Conservation (phyloP, 1,140 invertebrate genomes). For the Pomacea maculata region DNA sequence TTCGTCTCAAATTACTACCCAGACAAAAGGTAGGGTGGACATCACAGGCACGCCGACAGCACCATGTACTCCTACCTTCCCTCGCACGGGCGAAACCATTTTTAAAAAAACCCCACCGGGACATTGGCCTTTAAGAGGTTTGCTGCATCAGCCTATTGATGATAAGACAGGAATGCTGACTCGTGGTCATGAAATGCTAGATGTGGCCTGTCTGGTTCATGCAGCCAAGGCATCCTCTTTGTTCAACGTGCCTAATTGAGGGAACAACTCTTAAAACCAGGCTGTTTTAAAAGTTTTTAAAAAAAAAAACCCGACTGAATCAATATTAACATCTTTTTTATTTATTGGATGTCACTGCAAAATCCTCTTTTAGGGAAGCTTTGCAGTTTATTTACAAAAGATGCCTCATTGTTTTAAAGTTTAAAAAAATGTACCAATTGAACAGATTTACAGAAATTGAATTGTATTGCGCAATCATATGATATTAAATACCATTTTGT, state of each 20-base stretch:
- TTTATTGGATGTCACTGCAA: slow-evolving; percentile 26
- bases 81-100: too few species aligned
- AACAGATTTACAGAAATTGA: slow-evolving; percentile 19
- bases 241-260: slow-evolving; percentile 23
- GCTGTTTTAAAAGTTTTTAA: slow-evolving; percentile 23
- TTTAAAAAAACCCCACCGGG: too few species aligned
- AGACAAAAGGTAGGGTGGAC: too few species aligned
- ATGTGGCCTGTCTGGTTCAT: slow-evolving; percentile 8
- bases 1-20: too few species aligned
- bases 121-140: background rate
- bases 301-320: too few species aligned
- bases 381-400: slow-evolving; percentile 24
- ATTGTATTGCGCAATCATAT: slow-evolving; percentile 26
- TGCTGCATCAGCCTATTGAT: background rate
- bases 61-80: too few species aligned
- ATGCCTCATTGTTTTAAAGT: slow-evolving; percentile 18
- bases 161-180: background rate
- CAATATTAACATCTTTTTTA: slow-evolving; percentile 22
- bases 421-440: slow-evolving; percentile 21
- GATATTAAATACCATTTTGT: slow-evolving; percentile 34
- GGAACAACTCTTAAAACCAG: slow-evolving; percentile 19
- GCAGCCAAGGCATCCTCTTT: background rate
- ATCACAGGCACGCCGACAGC: too few species aligned
- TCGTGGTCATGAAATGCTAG: background rate
- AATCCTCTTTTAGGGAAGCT: slow-evolving; percentile 13